Percentiles rank a stretch among this genome's conserved stretches.
Evolutionary conservation across 2,888 invertebrate species (phyloP).

Genomic region (Eudemis profundana): DNA sequence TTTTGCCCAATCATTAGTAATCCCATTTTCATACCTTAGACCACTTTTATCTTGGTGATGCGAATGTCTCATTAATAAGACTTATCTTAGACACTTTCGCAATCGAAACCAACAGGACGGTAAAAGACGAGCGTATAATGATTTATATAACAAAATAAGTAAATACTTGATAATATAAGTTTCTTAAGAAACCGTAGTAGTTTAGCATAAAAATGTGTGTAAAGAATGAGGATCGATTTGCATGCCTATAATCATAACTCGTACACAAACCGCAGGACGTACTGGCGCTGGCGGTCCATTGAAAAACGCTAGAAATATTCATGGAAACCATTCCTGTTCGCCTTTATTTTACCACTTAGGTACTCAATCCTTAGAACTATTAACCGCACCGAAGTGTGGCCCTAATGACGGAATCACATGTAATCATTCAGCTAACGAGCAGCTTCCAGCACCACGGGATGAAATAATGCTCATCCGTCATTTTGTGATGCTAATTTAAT

Average conservation of each 20-base stretch:
- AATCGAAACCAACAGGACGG: too few species aligned
- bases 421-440: slow-evolving; percentile 31
- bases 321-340: slow-evolving; percentile 29
- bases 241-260: slow-evolving; percentile 28
- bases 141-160: too few species aligned
- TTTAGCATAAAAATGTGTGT: slow-evolving; percentile 5
- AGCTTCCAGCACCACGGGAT: slow-evolving; percentile 27
- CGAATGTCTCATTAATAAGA: too few species aligned
- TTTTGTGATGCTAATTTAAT: not conserved
- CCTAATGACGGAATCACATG: slow-evolving; percentile 36
- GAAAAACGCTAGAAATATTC: slow-evolving; percentile 4
- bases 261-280: slow-evolving; percentile 21
- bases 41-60: too few species aligned
- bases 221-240: slow-evolving; percentile 2
- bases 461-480: slow-evolving; percentile 22
- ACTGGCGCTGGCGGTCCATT: slow-evolving; percentile 5
- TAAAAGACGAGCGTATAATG: too few species aligned
- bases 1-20: too few species aligned
- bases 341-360: slow-evolving; percentile 34
- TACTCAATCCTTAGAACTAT: slow-evolving; percentile 27
- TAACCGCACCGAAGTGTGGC: slow-evolving; percentile 18
- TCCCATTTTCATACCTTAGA: too few species aligned
- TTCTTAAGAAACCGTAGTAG: not conserved
- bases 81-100: too few species aligned
- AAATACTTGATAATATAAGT: too few species aligned